A percentile compares a stretch with the other conserved stretches of the same genome.
Conservation (phyloP, 2,888 invertebrate species). For the Heliconius ethilla region DNA sequence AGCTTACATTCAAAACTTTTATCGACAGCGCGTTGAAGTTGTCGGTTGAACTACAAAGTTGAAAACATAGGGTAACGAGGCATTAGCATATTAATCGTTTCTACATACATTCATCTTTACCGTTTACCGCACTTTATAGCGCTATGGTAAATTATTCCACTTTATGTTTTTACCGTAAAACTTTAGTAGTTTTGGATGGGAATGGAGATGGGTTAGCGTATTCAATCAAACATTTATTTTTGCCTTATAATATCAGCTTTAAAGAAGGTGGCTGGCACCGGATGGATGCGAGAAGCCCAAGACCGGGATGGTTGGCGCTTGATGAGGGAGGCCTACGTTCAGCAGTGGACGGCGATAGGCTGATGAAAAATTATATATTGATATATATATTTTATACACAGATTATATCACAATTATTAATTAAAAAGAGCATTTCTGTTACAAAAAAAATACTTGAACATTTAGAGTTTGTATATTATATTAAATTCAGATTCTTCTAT, state of each 20-base stretch:
- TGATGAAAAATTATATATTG: no score
- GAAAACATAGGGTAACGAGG: constrained; percentile 13
- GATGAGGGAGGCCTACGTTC: no score
- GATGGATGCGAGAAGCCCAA: no score
- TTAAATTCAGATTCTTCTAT: no score
- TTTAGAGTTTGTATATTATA: no score
- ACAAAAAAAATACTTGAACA: no score
- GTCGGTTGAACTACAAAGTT: constrained; percentile 28
- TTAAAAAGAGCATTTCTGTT: no score
- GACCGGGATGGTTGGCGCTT: no score
- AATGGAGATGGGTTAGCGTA: not conserved
- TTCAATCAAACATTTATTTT: not conserved
- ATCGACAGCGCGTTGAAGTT: constrained; percentile 26
- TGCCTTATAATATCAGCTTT: not conserved
- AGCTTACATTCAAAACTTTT: constrained; percentile 23
- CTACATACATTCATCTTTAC: constrained; percentile 7
- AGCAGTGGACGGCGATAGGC: no score
- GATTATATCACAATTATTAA: no score
- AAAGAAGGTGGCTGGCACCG: no score
- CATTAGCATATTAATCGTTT: constrained; percentile 26
- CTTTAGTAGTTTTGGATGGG: not conserved
- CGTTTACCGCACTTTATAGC: not conserved
- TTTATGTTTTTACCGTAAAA: not conserved
- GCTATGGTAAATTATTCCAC: not conserved
- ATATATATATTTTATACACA: no score